These are phyloP conservation scores for Amphipyra berbera DNA, from an alignment of 2,888 invertebrate genomes.

Conservation along the genomic window DNA sequence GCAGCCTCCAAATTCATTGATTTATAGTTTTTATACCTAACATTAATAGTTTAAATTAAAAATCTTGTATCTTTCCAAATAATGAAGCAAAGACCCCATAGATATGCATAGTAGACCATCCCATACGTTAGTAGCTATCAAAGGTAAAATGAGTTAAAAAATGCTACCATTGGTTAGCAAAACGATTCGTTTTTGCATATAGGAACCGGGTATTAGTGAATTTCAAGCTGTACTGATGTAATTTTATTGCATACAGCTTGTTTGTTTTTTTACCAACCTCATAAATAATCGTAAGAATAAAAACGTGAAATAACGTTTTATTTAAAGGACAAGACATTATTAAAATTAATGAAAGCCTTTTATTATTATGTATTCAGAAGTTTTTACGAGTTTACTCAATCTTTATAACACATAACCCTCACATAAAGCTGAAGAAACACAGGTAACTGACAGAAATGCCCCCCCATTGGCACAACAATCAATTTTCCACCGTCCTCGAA, in stretches of 20 bases:
- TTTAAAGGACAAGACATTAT: slow-evolving; percentile 8
- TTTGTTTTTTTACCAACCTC: background rate
- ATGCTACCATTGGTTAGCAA: too few relatives aligned
- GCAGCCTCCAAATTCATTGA: too few relatives aligned
- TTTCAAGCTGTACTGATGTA: background rate
- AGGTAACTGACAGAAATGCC: slow-evolving; percentile 53
- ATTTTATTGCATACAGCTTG: background rate
- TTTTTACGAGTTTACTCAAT: slow-evolving; percentile 42
- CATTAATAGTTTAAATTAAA: too few relatives aligned
- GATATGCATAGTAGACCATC: too few relatives aligned
- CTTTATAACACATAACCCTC: slow-evolving; percentile 37
- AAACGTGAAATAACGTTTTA: slow-evolving; percentile 17
- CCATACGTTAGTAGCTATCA: too few relatives aligned
- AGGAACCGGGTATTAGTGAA: too few relatives aligned
- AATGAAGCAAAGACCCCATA: too few relatives aligned
- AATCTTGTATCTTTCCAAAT: too few relatives aligned
- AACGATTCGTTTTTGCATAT: too few relatives aligned
- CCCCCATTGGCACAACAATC: slow-evolving; percentile 58
- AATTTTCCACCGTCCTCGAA: slow-evolving; percentile 60
- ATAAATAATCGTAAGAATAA: slow-evolving; percentile 2
- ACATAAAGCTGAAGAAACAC: slow-evolving; percentile 43
- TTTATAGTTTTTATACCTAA: too few relatives aligned
- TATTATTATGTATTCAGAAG: slow-evolving; percentile 25
- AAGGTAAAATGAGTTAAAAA: too few relatives aligned
- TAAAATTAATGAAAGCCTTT: slow-evolving; percentile 31